Base-by-base conservation (phyloP, 2,797 vertebrate genomes). In the Eupleurogrammus muticus region DNA sequence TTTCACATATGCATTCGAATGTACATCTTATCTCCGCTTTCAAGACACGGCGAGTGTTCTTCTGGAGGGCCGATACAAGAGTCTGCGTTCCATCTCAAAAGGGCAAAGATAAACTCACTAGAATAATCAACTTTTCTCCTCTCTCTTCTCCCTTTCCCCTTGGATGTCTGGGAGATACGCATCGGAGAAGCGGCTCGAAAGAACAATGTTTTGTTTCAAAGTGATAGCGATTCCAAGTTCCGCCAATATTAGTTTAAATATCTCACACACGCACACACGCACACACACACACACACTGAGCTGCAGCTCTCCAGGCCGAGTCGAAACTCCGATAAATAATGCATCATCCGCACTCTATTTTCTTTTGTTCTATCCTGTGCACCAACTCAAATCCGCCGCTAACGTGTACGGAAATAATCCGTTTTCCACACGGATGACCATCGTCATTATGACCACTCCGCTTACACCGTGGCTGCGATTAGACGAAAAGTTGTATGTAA, bases 191-290 rank as follows among this genome's bases (percentile, higher is more conserved):
- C 47, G 1, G 67, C 74, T 80, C 56, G 49, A 66, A 57, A 71
- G 54, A 76, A 60, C 40, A 79, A 51, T 79, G 75, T 73, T 87
- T 79, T 77, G 60, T 74, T 83, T 69, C 50, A 83, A 70, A 47
- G 46, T 46, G 50, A 80, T 66, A 69, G 75, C 2, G 61, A 73
- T 70, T 73, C 66, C 0, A 42, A 73, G 32, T 73, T 65, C 44
- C 48, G 75, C 76, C 58, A 81, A 72, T 75, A 81, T 81, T 78
- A 59, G 70, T 76, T 84, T 63, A 34, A 76, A 73, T 48, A 24
- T 53, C 6, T 59, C 42, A 24, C 28, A 28, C n/a, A n/a, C 56
- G 12, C 32, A 2, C 10, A 44, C 20, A 42, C 17, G 23, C 38
- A 32, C 42, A 23, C 38, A 34, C 20, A 32, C 44, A 38, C 11